A percentile compares a stretch with the other conserved stretches of the same genome.
These are phyloP conservation scores for Lamellibrachia satsuma DNA, from an alignment of 2,888 invertebrate species.

Conservation along the genomic window DNA sequence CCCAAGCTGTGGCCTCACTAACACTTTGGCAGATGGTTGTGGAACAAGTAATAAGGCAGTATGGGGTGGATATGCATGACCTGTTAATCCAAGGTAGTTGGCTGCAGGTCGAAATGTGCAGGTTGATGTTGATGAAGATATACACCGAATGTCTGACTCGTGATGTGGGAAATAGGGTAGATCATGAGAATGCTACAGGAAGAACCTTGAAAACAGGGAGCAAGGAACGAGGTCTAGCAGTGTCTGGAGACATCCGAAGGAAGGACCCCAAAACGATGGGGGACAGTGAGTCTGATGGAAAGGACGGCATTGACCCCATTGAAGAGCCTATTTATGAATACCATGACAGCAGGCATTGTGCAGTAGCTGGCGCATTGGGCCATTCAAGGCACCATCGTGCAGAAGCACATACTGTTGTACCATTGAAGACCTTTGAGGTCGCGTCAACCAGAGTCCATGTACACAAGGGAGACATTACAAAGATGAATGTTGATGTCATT, in stretches of 20 bases:
- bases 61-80: neutral
- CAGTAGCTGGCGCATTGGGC: neutral
- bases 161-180: neutral
- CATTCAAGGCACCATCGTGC: neutral
- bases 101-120: neutral
- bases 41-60: neutral
- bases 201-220: neutral
- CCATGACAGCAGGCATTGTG: neutral
- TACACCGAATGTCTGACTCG: neutral
- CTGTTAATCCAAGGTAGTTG: neutral
- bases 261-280: neutral
- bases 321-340: neutral
- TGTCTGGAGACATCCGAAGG: neutral
- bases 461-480: neutral
- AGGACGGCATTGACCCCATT: neutral
- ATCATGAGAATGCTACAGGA: neutral
- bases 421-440: neutral
- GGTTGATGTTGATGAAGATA: neutral
- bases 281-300: neutral
- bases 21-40: neutral
- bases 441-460: conserved; percentile 17
- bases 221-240: neutral
- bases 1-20: neutral
- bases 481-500: conserved; percentile 7
- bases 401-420: neutral